Base-by-base conservation (phyloP, 2,888 invertebrate species). In the Andrena praecox region DNA sequence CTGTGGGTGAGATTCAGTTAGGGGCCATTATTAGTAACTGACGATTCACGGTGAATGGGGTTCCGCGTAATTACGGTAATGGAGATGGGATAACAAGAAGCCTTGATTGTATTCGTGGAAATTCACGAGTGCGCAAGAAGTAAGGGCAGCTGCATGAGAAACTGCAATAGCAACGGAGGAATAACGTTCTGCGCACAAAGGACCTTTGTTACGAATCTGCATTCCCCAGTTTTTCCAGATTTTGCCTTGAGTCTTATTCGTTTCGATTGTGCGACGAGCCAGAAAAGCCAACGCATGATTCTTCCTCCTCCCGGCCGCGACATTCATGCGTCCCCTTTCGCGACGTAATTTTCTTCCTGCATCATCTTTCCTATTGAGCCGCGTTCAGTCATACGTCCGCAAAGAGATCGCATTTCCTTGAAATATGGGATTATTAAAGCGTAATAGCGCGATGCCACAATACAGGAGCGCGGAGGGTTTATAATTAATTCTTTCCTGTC, bases 171-270 rank as follows among this genome's bases (percentile, higher is more conserved):
- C 35, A 80, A 81, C 59, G 64, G 69, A 33, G 74, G 52, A 74
- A 74, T 81, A 80, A 69, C 76, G 77, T 60, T 68, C 66, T 31
- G 52, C n/a, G 77, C 35, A 83, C 71, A 83, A 82, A 77, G 77
- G 72, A 62, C 59, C 42, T 75, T 82, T 77, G 77, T 70, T 69
- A 75, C 3, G 69, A 12, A 66, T 52, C 73, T 73, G 73, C 64
- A 70, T 77, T 70, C 66, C 35, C 42, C 24, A 69, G 77, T 82
- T 77, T 77, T 77, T 81, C 52, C 69, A 62, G 66, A 76, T 63
- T 82, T 73, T 69, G 54, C 52, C 69, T 72, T 54, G 77, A 77
- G 69, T 77, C 77, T 82, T 77, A 77, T 83, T 72, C 77, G 54
- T 73, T 83, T 83, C 66, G 77, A 82, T 82, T 77, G 77, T 70